Percentiles rank a stretch among this genome's conserved stretches.
Evolutionary conservation across 2,888 invertebrate genomes (phyloP).

Genomic region (Antitype chi): DNA sequence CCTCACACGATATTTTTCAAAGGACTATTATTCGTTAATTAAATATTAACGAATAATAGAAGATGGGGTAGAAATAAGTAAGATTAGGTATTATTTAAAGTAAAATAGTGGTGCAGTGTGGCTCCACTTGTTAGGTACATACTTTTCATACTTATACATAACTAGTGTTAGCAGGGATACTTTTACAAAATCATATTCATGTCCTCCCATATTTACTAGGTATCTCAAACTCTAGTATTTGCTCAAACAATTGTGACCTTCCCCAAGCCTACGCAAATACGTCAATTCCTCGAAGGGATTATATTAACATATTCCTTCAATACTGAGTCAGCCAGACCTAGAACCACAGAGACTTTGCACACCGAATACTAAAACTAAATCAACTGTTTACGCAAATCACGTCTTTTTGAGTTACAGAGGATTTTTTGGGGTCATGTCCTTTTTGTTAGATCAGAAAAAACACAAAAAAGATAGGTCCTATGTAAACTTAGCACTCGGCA

Average conservation of each 20-base stretch:
- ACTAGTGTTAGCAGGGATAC: not conserved
- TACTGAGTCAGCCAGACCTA: constrained; percentile 1
- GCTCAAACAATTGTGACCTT: constrained; percentile 6
- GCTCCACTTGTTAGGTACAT: not conserved
- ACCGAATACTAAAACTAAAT: constrained; percentile 29
- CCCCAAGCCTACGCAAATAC: not conserved
- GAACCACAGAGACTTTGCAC: not conserved
- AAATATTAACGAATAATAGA: not conserved
- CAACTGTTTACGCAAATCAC: constrained; percentile 26
- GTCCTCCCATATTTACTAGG: not conserved
- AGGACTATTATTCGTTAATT: not conserved
- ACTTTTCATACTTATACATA: not conserved
- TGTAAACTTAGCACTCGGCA: constrained; percentile 10
- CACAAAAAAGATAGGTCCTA: not conserved
- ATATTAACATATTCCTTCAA: constrained; percentile 27
- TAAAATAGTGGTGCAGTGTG: not conserved
- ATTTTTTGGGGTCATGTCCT: not conserved
- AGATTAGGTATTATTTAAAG: not conserved
- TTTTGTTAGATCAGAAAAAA: not conserved
- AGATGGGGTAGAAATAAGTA: not conserved
- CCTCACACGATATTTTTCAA: not conserved
- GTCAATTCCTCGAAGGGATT: not conserved
- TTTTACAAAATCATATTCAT: not conserved
- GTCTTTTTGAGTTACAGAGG: not conserved
- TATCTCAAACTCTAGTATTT: constrained; percentile 17